Evolutionary conservation across 2,888 invertebrate genomes (phyloP).

Genomic region (Psylliodes chrysocephalus): DNA sequence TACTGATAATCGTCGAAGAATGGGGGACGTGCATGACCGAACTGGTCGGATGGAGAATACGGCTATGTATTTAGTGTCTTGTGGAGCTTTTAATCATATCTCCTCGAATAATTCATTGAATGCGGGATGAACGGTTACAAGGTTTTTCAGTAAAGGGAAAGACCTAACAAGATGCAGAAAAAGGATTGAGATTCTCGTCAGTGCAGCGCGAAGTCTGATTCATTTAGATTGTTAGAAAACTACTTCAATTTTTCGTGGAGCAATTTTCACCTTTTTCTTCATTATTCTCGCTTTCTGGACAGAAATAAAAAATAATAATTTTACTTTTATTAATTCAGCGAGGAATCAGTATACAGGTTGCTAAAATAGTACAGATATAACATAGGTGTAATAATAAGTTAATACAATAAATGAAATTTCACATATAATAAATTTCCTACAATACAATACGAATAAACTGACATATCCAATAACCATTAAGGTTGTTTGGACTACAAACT

Average conservation of each 20-base stretch:
- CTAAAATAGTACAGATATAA: no score
- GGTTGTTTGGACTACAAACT: no score
- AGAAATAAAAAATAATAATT: no score
- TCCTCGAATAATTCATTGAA: constrained; percentile 55
- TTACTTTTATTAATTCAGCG: no score
- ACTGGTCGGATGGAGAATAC: constrained; percentile 47
- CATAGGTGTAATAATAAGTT: no score
- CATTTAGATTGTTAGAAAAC: neutral
- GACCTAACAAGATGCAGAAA: constrained; percentile 51
- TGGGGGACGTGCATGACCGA: constrained; percentile 35
- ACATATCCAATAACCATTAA: no score
- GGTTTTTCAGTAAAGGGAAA: constrained; percentile 45
- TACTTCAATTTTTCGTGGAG: neutral
- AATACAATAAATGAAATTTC: no score
- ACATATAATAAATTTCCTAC: no score
- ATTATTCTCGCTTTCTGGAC: neutral
- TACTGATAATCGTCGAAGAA: neutral
- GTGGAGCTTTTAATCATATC: constrained; percentile 59
- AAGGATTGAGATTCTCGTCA: constrained; percentile 45
- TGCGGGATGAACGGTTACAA: constrained; percentile 53
- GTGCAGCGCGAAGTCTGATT: neutral
- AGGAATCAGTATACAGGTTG: no score
- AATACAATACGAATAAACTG: no score
- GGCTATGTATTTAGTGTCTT: constrained; percentile 58
- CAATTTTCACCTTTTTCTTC: neutral